phyloP scores from a whole-genome alignment of 2,113 vertebrate genomes.

The Parus major region DNA sequence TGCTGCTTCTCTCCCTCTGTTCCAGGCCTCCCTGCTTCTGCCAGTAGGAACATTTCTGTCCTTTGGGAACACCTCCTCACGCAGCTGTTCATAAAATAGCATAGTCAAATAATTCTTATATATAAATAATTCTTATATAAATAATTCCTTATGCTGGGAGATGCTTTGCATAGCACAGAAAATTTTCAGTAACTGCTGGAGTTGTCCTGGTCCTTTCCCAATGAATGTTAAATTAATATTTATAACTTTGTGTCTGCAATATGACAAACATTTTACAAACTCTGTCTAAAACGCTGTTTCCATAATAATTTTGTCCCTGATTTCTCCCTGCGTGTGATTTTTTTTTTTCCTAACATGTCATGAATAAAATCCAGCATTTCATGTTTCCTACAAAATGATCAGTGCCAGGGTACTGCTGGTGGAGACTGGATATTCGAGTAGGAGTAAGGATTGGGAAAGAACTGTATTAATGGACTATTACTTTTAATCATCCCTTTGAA shows the following conservation, averaged over 20 bases:
- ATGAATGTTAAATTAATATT: background rate
- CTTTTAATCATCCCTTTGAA: background rate
- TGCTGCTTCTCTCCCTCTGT: background rate
- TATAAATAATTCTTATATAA: too few species aligned
- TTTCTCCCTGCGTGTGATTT: background rate
- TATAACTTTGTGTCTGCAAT: background rate
- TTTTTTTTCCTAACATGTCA: background rate
- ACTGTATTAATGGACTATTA: background rate
- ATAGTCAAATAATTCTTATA: background rate
- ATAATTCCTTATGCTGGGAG: background rate
- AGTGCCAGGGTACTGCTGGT: background rate
- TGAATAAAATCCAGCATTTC: background rate
- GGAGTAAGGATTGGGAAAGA: background rate
- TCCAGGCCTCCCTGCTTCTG: background rate
- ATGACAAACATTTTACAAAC: background rate
- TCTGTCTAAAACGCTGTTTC: background rate
- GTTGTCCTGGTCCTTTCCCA: background rate
- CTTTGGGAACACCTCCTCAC: background rate
- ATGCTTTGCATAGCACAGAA: background rate
- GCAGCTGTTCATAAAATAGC: background rate
- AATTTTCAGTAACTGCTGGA: background rate
- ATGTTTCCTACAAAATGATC: background rate
- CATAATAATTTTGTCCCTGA: background rate
- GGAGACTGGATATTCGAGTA: background rate
- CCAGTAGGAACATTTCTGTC: background rate